Evolutionary conservation across 2,888 invertebrate species (phyloP).

Genomic region (Drosophila mulleri): DNA sequence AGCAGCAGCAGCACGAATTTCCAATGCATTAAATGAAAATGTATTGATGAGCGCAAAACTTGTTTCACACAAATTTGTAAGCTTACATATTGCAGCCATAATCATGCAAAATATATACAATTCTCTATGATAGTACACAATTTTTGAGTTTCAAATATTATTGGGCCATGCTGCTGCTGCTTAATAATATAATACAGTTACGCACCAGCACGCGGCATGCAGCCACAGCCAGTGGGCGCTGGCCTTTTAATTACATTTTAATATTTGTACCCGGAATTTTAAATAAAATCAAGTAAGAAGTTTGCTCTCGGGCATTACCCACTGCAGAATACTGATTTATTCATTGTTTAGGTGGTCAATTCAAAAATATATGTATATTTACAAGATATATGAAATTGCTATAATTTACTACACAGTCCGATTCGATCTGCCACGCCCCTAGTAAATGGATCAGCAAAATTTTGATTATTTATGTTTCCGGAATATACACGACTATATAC

Average conservation of each 20-base stretch:
- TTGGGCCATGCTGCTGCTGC: slow-evolving; percentile 18
- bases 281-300: background rate
- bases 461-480: no score
- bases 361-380: no score
- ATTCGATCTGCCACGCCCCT: no score
- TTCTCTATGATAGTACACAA: background rate
- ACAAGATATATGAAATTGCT: no score
- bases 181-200: slow-evolving; percentile 16
- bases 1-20: slow-evolving; percentile 17
- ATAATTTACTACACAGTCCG: no score
- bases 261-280: slow-evolving; percentile 46
- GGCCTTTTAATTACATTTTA: slow-evolving; percentile 69
- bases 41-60: slow-evolving; percentile 29
- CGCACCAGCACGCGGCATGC: background rate
- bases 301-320: no score
- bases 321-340: no score
- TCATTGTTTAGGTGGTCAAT: no score
- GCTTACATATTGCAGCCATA: slow-evolving; percentile 3
- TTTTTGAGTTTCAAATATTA: background rate
- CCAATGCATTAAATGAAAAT: slow-evolving; percentile 38
- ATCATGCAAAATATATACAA: slow-evolving; percentile 4
- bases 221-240: slow-evolving; percentile 32
- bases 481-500: no score
- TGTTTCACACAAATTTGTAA: background rate
- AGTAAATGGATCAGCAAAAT: no score